Conservation (phyloP, 2,113 vertebrate species). For the Nicator chloris region DNA sequence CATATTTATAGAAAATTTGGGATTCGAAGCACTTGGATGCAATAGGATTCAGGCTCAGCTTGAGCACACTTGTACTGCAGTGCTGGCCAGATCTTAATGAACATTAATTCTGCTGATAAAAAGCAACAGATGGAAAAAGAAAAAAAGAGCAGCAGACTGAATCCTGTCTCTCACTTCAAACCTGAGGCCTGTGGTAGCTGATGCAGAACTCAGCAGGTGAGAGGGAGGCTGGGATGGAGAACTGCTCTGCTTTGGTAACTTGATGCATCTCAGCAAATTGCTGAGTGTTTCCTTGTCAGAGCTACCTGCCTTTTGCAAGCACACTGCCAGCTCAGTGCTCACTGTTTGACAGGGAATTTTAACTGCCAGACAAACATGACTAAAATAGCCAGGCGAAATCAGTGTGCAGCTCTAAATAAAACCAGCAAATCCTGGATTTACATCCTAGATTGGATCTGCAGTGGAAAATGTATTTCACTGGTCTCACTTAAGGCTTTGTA, state of each 20-base stretch:
- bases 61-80: background rate
- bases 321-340: background rate
- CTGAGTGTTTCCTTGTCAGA: background rate
- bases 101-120: conserved; percentile 3
- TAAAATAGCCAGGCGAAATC: background rate
- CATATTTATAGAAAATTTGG: background rate
- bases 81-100: background rate
- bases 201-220: background rate
- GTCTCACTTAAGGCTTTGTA: background rate
- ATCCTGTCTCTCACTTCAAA: background rate
- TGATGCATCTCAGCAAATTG: background rate
- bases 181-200: background rate
- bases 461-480: background rate
- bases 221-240: background rate
- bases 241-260: background rate
- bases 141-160: background rate
- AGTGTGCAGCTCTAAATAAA: background rate
- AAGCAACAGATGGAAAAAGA: background rate
- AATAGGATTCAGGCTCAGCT: background rate
- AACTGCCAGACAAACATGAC: background rate
- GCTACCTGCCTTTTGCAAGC: background rate
- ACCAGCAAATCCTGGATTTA: background rate
- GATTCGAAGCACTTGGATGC: background rate
- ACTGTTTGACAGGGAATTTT: background rate
- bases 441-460: background rate